These are phyloP conservation scores for Isurus oxyrinchus DNA, from an alignment of 2,113 vertebrate genomes.

Conservation along the genomic window DNA sequence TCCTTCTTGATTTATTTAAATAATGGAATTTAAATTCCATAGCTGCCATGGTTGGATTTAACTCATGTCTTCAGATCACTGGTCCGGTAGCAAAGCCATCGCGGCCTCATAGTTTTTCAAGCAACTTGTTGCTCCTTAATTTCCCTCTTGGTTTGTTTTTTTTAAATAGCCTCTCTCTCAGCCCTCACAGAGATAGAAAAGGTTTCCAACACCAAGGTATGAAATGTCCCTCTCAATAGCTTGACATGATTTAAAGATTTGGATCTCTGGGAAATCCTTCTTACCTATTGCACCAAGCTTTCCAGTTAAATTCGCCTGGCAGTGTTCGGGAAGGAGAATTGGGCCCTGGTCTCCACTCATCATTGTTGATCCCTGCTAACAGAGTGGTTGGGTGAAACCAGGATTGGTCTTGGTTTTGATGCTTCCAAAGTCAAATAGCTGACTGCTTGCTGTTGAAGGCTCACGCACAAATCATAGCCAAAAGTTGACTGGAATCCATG, in stretches of 20 bases:
- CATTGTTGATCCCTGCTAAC: not conserved
- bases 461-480: not conserved
- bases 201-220: not conserved
- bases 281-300: not conserved
- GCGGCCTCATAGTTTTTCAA: no score
- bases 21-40: not conserved
- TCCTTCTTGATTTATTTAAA: not conserved
- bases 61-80: not conserved
- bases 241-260: not conserved
- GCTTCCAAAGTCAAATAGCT: not conserved
- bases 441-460: not conserved
- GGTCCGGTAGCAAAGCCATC: not conserved
- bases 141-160: not conserved
- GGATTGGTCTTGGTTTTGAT: not conserved
- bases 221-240: not conserved
- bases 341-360: not conserved
- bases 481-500: not conserved
- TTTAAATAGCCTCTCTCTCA: not conserved
- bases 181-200: not conserved
- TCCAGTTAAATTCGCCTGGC: not conserved
- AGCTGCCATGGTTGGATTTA: not conserved
- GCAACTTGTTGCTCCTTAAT: not conserved
- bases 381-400: not conserved
- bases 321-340: not conserved
- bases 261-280: not conserved